These are phyloP conservation scores for Ochotona princeps DNA, from an alignment of 2,113 vertebrate species.

Conservation along the genomic window DNA sequence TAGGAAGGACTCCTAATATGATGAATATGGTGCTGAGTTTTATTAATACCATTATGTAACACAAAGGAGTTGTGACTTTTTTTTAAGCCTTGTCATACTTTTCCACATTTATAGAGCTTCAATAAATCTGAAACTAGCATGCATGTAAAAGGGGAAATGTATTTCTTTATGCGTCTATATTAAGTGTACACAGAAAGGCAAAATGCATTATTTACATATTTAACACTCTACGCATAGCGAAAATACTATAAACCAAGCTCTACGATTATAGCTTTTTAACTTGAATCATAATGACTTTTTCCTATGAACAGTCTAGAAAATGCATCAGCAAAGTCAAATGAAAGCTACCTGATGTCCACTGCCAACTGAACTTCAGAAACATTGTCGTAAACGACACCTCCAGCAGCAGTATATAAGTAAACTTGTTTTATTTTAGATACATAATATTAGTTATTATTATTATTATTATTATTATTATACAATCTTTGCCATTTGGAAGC, in stretches of 20 bases:
- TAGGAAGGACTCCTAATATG: background rate
- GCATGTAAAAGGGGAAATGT: background rate
- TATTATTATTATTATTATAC: constrained; percentile 4
- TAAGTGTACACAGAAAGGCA: background rate
- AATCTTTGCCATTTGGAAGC: background rate
- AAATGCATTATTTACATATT: too few relatives aligned
- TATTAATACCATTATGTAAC: background rate
- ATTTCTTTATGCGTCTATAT: background rate
- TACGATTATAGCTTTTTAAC: background rate
- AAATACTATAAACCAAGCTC: background rate
- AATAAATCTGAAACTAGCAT: constrained; percentile 12
- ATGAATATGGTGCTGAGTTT: background rate
- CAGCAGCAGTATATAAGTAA: background rate
- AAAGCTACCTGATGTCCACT: background rate
- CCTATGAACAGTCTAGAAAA: background rate
- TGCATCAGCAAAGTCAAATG: background rate
- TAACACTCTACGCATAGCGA: too few relatives aligned
- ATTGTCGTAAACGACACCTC: background rate
- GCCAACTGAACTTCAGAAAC: background rate
- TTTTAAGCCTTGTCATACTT: background rate
- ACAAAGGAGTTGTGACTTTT: too few relatives aligned
- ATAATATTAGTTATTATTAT: background rate
- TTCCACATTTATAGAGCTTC: constrained; percentile 19
- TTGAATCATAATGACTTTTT: constrained; percentile 24
- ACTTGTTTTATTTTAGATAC: background rate